Conservation (phyloP, 2,113 vertebrate genomes). For the Gavia stellata region DNA sequence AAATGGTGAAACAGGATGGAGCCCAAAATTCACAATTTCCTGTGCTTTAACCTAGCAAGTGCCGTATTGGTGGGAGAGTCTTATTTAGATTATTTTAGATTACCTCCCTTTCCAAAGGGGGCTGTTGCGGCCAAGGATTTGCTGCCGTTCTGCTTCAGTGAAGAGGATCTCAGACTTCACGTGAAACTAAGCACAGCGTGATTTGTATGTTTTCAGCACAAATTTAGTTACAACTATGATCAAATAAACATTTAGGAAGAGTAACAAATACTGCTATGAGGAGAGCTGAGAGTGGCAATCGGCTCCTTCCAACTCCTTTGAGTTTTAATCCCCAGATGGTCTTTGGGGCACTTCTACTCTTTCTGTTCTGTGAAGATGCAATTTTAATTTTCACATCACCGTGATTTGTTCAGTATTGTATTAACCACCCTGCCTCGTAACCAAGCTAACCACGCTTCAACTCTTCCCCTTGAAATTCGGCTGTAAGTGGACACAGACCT, state of each 20-base stretch:
- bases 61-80: background rate
- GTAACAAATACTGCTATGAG: background rate
- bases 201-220: background rate
- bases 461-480: background rate
- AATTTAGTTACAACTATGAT: background rate
- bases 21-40: conserved; percentile 31
- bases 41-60: conserved; percentile 4
- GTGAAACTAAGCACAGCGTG: background rate
- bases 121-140: background rate
- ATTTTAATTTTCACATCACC: background rate
- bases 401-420: background rate
- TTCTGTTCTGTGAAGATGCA: background rate
- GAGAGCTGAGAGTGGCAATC: background rate
- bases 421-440: background rate
- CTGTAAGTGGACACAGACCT: background rate
- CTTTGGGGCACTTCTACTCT: background rate
- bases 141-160: background rate
- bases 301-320: background rate
- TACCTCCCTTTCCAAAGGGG: background rate
- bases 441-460: background rate
- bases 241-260: background rate
- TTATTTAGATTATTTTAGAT: background rate
- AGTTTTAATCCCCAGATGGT: background rate
- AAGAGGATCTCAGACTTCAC: background rate
- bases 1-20: conserved; percentile 29